Base-by-base conservation (phyloP, 2,888 invertebrate species). In the Thysanoteuthis rhombus region DNA sequence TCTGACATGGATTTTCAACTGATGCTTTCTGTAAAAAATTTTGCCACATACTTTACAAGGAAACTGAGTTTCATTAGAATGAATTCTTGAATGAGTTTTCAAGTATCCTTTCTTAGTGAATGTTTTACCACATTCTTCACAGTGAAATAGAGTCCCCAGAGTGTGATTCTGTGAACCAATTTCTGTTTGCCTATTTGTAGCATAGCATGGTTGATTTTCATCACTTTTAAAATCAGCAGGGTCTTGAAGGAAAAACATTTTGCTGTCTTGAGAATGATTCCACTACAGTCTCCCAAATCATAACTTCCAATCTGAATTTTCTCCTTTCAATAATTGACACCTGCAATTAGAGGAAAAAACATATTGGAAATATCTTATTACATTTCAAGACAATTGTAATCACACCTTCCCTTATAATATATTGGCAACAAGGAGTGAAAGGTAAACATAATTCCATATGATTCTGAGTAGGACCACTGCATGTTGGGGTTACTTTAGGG, bases 381-480 rank as follows among this genome's bases (percentile, higher is more conserved):
- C 28, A 75, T n/a, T 32, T 58, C 32, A 58, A 58, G 8, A 1
- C 19, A 52, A 52, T 52, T 52, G 5, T 32, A 58, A 32, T 1
- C 8, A 32, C 5, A 32, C 5, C 32, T 58, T 58, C 32, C 8
- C 28, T 16, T 47, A n/a, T 47, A 47, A 47, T 4, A 47, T 47
- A 47, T 47, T 19, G 19, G 16, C 47, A 22, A 47, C 47, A 47
- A 47, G 19, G 47, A 47, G 19, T 47, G 22, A 47, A 47, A 47
- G 0, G 4, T 1, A 5, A 0, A 1, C 8, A 42, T 42, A 16
- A 16, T 12, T 16, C 16, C 42, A 0, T 16, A 8, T 16, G 16
- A 0, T 6, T 42, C 8, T 42, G 16, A 42, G 16, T 42, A 42
- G 42, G 42, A 42, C 10, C 42, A 42, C 8, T 42, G 42, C 42